These are phyloP conservation scores for Vidua chalybeata DNA, from an alignment of 2,113 vertebrate species.

Conservation along the genomic window DNA sequence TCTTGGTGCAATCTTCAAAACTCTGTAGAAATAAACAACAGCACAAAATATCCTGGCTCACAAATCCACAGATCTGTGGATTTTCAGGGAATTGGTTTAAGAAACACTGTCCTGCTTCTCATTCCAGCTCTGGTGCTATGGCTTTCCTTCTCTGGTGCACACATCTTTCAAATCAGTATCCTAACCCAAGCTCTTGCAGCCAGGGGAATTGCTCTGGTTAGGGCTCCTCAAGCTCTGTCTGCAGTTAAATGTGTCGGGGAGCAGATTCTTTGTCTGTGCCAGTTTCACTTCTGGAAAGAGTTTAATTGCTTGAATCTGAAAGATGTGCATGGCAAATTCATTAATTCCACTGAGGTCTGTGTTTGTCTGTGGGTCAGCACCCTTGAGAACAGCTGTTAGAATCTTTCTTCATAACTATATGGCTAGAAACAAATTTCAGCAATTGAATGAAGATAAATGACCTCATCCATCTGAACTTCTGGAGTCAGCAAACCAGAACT, in stretches of 20 bases:
- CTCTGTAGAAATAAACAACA: not conserved
- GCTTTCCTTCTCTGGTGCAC: not conserved
- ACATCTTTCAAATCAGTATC: not conserved
- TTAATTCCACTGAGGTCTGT: not conserved
- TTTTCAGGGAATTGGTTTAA: not conserved
- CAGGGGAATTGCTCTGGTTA: not conserved
- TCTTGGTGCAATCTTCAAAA: not conserved
- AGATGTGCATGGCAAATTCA: not conserved
- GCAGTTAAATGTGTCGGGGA: not conserved
- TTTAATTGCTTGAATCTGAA: conserved; percentile 39
- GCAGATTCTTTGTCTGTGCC: not conserved
- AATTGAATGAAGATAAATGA: conserved; percentile 13
- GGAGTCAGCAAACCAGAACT: conserved; percentile 22
- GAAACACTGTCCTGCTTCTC: not conserved
- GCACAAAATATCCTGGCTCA: not conserved
- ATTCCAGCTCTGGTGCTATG: not conserved
- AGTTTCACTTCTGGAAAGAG: conserved; percentile 1
- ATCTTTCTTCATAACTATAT: not conserved
- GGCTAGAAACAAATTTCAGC: not conserved
- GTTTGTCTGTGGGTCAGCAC: conserved; percentile 30
- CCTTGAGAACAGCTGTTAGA: not conserved
- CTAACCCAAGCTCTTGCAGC: not conserved
- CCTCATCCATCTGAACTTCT: conserved; percentile 13
- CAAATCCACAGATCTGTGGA: not conserved
- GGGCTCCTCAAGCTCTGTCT: not conserved